These are phyloP conservation scores for Prunella fulvescens DNA, from an alignment of 2,113 vertebrate species.

Conservation along the genomic window DNA sequence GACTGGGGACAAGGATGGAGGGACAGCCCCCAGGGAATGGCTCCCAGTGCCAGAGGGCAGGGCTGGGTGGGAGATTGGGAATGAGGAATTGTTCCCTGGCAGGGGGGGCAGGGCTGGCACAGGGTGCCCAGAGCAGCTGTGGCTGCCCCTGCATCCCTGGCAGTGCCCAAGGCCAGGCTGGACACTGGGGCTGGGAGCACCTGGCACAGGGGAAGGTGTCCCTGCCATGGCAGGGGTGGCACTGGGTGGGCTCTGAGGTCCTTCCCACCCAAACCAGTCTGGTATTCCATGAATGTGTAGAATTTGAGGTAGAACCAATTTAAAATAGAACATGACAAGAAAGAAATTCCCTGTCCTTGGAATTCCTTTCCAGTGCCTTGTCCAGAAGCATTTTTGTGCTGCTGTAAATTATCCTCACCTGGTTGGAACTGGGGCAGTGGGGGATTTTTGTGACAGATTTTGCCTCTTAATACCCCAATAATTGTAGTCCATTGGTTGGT, in stretches of 20 bases:
- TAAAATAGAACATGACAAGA: neutral
- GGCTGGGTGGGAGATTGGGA: neutral
- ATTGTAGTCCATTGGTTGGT: neutral
- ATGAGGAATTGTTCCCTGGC: neutral
- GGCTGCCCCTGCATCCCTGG: neutral
- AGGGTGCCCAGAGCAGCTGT: neutral
- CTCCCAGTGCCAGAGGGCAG: neutral
- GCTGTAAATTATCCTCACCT: neutral
- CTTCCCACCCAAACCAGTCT: accelerated
- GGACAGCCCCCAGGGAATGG: neutral
- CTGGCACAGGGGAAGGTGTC: neutral
- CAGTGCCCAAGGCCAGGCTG: neutral
- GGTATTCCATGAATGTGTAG: neutral
- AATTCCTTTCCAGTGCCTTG: neutral
- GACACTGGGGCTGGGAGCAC: neutral
- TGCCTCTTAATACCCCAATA: neutral
- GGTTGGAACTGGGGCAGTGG: neutral
- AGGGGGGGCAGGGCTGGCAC: neutral
- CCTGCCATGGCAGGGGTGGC: neutral
- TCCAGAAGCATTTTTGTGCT: neutral
- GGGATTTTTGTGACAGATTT: neutral
- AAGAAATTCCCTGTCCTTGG: neutral
- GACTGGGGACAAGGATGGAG: neutral
- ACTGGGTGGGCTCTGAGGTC: accelerated
- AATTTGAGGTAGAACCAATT: neutral